Conservation (phyloP, 1,140 invertebrate species). For the Mylabris phalerata region DNA sequence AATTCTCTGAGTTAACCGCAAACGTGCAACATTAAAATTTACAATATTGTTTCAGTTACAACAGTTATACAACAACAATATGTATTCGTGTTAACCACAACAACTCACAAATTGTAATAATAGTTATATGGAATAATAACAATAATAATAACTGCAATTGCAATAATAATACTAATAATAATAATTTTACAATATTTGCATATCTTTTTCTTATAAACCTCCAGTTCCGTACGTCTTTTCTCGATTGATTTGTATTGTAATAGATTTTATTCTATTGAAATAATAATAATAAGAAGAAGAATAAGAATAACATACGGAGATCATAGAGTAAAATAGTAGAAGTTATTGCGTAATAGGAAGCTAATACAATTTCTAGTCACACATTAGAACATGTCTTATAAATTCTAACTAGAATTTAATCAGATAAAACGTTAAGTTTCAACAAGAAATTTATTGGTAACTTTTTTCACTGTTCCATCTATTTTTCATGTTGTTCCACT, state of each 20-base stretch:
- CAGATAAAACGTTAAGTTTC: too few relatives aligned
- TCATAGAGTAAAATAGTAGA: constrained; percentile 8
- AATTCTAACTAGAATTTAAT: too few relatives aligned
- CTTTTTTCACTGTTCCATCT: too few relatives aligned
- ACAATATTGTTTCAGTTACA: too few relatives aligned
- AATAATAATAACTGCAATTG: background rate
- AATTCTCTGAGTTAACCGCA: too few relatives aligned
- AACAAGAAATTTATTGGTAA: too few relatives aligned
- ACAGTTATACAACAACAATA: too few relatives aligned
- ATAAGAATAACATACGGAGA: constrained; percentile 3
- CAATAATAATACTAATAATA: background rate
- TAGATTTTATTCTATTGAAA: background rate
- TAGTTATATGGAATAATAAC: constrained; percentile 8
- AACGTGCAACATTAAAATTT: too few relatives aligned
- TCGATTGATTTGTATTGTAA: background rate
- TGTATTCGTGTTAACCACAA: too few relatives aligned
- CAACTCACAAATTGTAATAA: too few relatives aligned
- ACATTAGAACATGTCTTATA: background rate
- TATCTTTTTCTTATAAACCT: too few relatives aligned
- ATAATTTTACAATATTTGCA: background rate
- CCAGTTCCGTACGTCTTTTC: background rate
- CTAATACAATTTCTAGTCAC: constrained; percentile 15
- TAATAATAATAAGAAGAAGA: constrained; percentile 4
- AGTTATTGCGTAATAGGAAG: constrained; percentile 11
- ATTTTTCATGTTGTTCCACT: too few relatives aligned